Evolutionary conservation across 2,888 invertebrate genomes (phyloP), one percentile per base, ranked within the genome.

Genomic region (Microdon myrmicae): DNA sequence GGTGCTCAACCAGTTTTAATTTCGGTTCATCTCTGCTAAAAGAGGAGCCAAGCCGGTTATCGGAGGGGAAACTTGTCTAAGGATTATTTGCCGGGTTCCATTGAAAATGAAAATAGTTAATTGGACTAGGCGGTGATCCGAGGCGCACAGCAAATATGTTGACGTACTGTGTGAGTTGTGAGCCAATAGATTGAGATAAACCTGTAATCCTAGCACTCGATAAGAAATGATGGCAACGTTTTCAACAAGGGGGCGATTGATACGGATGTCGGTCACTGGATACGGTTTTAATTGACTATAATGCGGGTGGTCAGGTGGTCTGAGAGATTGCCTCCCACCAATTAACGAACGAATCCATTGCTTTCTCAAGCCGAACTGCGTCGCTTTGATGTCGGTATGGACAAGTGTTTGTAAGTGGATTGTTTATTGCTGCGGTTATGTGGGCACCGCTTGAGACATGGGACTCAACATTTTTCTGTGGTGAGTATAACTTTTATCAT

Each of bases 31-130:
- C 32, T 22, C 16, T 31, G 25, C 34, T 32, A 45, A 61, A 44
- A 35, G 12, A 49, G 44, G 49, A 45, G 38, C 44, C 34, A 51
- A 64, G 58, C 64, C 58, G 64, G 64, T 64, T 58, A n/a, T 16
- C 31, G 10, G 31, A 55, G 44, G 14, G 28, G 44, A 32, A 38
- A 34, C 28, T 22, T 16, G 19, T 8, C 31, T 31, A 12, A 22
- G 45, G 51, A 51, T 45, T 32, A 19, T 32, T 25, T 22, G 32
- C 19, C n/a, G 28, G 34, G 32, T 26, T 56, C 44, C 37, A 64
- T 47, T 47, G 51, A 64, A 64, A 64, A 41, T 43, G 64, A 64
- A 64, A 64, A 60, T 60, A 26, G 47, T 37, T 39, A 31, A 31
- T 8, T 19, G 25, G 47, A 53, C 37, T 22, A 51, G 37, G 47